phyloP scores from a whole-genome alignment of 2,888 invertebrate genomes.

The Melikaiella ostensackeni region DNA sequence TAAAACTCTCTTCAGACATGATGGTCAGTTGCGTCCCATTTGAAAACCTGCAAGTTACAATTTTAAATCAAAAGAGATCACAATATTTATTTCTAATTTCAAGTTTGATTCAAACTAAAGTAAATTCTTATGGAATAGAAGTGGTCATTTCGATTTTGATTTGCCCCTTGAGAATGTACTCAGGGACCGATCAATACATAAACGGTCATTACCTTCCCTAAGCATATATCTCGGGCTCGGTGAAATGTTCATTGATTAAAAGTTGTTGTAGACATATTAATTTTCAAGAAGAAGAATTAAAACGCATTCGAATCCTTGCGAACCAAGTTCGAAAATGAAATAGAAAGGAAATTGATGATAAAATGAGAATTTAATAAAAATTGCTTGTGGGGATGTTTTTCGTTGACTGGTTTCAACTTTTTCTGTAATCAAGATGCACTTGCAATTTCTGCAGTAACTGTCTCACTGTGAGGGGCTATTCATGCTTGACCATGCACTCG shows the following conservation, averaged over 20 bases:
- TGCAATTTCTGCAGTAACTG: neutral
- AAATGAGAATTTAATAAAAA: neutral
- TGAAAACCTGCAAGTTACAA: neutral
- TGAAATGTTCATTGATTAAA: slow-evolving; percentile 17
- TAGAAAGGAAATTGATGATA: neutral
- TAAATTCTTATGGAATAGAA: neutral
- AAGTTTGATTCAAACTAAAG: neutral
- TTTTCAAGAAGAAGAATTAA: too few relatives aligned
- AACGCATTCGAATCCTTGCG: too few relatives aligned
- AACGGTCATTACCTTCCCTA: slow-evolving; percentile 40
- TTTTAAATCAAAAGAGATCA: neutral
- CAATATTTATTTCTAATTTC: neutral
- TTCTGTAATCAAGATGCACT: neutral
- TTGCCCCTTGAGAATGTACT: slow-evolving; percentile 34
- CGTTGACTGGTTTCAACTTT: neutral
- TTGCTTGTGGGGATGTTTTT: neutral
- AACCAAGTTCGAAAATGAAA: neutral
- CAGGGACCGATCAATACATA: slow-evolving; percentile 36
- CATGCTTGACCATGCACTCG: slow-evolving; percentile 21
- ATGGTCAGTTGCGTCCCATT: neutral
- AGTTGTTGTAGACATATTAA: neutral
- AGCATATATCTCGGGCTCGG: slow-evolving; percentile 1
- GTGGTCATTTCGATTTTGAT: slow-evolving; percentile 22
- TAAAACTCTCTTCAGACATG: neutral
- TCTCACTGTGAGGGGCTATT: neutral